A percentile compares a stretch with the other conserved stretches of the same genome.
Conservation (phyloP, 2,113 vertebrate genomes). For the Dicrurus megarhynchus region DNA sequence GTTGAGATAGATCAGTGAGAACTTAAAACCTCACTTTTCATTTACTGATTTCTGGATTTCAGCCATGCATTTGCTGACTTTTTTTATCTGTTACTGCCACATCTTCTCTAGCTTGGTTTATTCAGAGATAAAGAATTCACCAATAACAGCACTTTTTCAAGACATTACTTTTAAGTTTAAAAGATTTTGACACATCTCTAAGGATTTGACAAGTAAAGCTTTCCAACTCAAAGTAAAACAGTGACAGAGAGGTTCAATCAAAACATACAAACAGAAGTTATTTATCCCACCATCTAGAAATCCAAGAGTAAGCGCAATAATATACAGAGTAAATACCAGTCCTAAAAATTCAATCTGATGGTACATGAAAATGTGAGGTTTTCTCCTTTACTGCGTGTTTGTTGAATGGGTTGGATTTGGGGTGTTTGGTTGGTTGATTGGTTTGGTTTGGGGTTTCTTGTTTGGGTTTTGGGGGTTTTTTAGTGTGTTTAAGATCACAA, state of each 20-base stretch:
- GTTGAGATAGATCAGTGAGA: not conserved
- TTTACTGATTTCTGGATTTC: constrained; percentile 40
- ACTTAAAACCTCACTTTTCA: constrained; percentile 43
- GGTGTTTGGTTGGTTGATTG: not conserved
- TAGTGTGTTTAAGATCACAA: not conserved
- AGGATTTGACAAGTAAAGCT: not conserved
- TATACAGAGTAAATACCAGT: not conserved
- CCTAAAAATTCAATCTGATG: not conserved
- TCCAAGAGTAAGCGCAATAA: not conserved
- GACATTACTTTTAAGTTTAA: constrained; percentile 21
- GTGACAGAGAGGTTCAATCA: not conserved
- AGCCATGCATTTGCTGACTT: not conserved
- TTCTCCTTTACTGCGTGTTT: not conserved
- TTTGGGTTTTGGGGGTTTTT: rapidly evolving
- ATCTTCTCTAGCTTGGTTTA: constrained; percentile 38
- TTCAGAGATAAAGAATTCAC: constrained; percentile 34
- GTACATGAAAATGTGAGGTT: not conserved
- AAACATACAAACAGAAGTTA: constrained; percentile 8
- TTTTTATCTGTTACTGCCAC: constrained; percentile 5
- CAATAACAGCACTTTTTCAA: not conserved
- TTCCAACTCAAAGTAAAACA: constrained; percentile 21
- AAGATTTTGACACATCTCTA: constrained; percentile 10
- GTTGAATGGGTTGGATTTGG: not conserved
- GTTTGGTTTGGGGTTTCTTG: not conserved
- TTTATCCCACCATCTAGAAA: not conserved